A percentile compares a stretch with the other conserved stretches of the same genome.
Conservation (phyloP, 2,888 invertebrate species). For the Agrypnus murinus region DNA sequence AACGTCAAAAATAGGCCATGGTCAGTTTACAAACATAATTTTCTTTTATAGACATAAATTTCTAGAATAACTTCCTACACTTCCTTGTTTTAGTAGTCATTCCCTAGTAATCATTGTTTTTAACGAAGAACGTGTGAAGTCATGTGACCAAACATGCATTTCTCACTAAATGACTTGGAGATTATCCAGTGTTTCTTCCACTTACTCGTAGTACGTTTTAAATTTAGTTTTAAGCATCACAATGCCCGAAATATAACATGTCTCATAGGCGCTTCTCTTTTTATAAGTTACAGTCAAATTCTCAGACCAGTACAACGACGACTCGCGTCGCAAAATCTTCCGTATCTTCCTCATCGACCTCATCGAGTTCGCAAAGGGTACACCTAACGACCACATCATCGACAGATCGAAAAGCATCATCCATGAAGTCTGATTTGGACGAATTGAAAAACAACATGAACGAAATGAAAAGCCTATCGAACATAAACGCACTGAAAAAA, state of each 20-base stretch:
- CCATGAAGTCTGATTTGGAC: constrained; percentile 86
- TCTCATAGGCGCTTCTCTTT: constrained; percentile 54
- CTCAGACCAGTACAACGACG: constrained; percentile 76
- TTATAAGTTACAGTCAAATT: constrained; percentile 72
- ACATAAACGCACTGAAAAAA: constrained; percentile 57
- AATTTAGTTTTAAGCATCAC: constrained; percentile 54
- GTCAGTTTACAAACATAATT: background rate
- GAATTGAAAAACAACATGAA: constrained; percentile 89
- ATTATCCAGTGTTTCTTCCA: constrained; percentile 37
- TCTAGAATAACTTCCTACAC: constrained; percentile 3
- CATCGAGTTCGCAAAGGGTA: constrained; percentile 72
- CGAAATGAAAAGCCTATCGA: constrained; percentile 85
- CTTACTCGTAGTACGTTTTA: constrained; percentile 36
- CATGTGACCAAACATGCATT: constrained; percentile 23
- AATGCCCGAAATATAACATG: constrained; percentile 57
- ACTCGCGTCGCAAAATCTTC: constrained; percentile 67
- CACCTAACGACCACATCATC: constrained; percentile 69
- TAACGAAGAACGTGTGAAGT: constrained; percentile 4
- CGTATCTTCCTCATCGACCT: constrained; percentile 68
- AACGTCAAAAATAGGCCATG: constrained; percentile 12
- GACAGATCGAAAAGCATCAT: constrained; percentile 87
- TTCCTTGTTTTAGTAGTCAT: background rate
- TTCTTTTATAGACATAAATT: background rate
- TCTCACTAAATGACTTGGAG: constrained; percentile 38
- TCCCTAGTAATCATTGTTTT: constrained; percentile 27